Evolutionary conservation across 1,140 invertebrate genomes (phyloP).

Genomic region (Drosophila albomicans): DNA sequence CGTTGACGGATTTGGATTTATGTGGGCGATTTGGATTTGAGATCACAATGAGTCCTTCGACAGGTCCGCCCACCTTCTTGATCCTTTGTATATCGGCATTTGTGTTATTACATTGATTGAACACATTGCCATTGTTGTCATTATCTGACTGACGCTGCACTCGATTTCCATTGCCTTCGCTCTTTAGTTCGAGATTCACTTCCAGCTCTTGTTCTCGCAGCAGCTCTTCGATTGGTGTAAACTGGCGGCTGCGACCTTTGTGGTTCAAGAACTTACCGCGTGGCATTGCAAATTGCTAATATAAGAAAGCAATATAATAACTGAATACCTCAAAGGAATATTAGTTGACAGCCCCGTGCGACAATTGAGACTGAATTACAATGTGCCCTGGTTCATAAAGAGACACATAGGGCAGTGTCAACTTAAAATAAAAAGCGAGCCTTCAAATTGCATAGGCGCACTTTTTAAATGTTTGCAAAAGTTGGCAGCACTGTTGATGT

Average conservation of each 20-base stretch:
- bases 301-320: background rate
- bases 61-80: slow-evolving; percentile 22
- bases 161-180: background rate
- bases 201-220: slow-evolving; percentile 36
- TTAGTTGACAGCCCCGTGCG: background rate
- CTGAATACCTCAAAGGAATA: too few species aligned
- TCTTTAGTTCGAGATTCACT: background rate
- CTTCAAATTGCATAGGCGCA: background rate
- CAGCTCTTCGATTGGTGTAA: slow-evolving; percentile 51
- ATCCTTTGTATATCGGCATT: background rate
- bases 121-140: background rate
- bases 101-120: background rate
- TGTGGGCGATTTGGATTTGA: slow-evolving; percentile 57
- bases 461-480: background rate
- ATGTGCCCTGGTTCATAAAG: background rate
- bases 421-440: background rate
- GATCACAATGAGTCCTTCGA: slow-evolving; percentile 41
- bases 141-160: background rate
- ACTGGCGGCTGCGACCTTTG: slow-evolving; percentile 58
- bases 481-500: background rate
- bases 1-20: too few species aligned
- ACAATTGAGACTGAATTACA: background rate
- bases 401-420: too few species aligned
- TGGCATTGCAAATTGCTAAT: slow-evolving; percentile 40
- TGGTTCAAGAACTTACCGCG: slow-evolving; percentile 51